These are phyloP conservation scores for Torymus tubicola DNA, from an alignment of 2,888 invertebrate species.

Conservation along the genomic window DNA sequence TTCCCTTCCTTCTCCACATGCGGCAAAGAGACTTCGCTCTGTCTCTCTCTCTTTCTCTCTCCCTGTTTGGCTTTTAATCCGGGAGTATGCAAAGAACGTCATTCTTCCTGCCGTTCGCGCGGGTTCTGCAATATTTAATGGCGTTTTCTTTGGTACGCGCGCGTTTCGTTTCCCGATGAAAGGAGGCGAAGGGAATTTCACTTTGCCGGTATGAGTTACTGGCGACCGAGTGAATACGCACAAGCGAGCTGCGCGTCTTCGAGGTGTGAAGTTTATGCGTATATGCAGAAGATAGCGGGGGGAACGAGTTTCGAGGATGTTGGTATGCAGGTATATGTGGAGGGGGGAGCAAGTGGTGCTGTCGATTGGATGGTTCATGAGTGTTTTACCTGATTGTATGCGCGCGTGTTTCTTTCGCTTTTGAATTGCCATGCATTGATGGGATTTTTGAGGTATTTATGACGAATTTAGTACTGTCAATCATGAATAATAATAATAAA, in stretches of 20 bases:
- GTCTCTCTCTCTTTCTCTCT: neutral
- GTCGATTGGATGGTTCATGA: too few relatives aligned
- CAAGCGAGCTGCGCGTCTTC: neutral
- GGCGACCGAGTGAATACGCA: neutral
- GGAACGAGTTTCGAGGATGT: too few relatives aligned
- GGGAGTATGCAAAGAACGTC: constrained; percentile 73
- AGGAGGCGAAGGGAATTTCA: constrained; percentile 10
- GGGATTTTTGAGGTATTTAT: too few relatives aligned
- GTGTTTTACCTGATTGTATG: too few relatives aligned
- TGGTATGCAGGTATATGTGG: too few relatives aligned
- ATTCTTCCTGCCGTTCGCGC: constrained; percentile 63
- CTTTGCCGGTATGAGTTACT: neutral
- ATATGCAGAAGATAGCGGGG: too few relatives aligned
- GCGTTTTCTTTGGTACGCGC: neutral
- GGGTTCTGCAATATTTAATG: constrained; percentile 48
- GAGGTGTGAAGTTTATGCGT: too few relatives aligned
- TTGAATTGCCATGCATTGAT: too few relatives aligned
- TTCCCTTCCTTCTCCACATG: constrained; percentile 34
- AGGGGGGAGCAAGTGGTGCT: too few relatives aligned
- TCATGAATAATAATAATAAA: too few relatives aligned
- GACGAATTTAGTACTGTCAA: too few relatives aligned
- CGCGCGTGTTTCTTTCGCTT: too few relatives aligned
- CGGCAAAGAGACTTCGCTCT: constrained; percentile 58
- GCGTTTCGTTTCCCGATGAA: neutral
- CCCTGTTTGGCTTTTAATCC: constrained; percentile 74